Conservation (phyloP, 2,888 invertebrate genomes). For the Yponomeuta cagnagella region DNA sequence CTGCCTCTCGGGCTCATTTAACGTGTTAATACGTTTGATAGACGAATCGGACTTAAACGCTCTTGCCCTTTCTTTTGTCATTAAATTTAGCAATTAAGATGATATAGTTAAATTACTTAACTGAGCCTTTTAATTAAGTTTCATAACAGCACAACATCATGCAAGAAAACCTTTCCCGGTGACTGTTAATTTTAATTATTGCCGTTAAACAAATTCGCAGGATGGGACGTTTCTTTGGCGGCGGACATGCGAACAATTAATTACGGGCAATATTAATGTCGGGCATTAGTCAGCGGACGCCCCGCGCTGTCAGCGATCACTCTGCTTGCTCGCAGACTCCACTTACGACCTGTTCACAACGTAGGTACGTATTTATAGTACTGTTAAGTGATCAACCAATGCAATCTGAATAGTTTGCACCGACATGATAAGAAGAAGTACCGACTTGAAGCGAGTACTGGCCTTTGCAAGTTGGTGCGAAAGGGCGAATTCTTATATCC, state of each 20-base stretch:
- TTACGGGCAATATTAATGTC: constrained; percentile 72
- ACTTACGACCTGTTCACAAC: constrained; percentile 2
- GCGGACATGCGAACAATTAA: constrained; percentile 74
- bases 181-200: constrained; percentile 42
- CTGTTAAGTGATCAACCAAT: not conserved
- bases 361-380: not conserved
- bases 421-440: no score
- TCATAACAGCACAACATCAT: not conserved
- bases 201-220: constrained; percentile 49
- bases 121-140: not conserved
- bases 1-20: not conserved
- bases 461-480: no score
- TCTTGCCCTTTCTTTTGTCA: no score
- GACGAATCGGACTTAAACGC: not conserved
- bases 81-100: no score
- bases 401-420: no score
- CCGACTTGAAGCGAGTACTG: no score
- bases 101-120: not conserved
- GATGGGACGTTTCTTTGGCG: constrained; percentile 57
- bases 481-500: not conserved
- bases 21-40: not conserved
- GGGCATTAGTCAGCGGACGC: constrained; percentile 62
- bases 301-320: constrained; percentile 48
- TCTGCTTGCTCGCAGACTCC: not conserved
- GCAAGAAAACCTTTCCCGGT: not conserved